Conservation (phyloP, 92 coral and sea anemone species). For the Muricea muricata region DNA sequence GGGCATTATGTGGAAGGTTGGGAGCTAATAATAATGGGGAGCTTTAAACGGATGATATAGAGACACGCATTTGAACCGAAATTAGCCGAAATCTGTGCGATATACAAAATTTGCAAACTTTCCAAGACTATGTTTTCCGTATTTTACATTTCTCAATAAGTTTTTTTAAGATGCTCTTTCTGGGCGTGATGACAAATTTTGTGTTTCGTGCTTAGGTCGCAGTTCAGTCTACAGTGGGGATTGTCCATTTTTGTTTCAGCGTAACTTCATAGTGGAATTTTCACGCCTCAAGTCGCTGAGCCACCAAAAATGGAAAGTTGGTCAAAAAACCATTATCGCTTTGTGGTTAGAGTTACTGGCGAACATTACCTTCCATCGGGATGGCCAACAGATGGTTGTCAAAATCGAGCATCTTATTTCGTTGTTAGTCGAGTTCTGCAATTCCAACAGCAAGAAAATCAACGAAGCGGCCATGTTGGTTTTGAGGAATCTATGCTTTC, state of each 20-base stretch:
- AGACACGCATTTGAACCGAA: too few relatives aligned
- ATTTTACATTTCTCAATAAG: too few relatives aligned
- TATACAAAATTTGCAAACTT: too few relatives aligned
- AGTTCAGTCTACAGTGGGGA: too few relatives aligned
- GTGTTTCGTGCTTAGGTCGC: too few relatives aligned
- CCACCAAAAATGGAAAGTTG: slow-evolving; percentile 69
- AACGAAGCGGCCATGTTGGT: slow-evolving; percentile 84
- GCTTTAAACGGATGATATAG: too few relatives aligned
- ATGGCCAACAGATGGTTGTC: slow-evolving; percentile 91
- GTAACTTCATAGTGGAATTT: slow-evolving; percentile 86
- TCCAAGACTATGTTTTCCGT: too few relatives aligned
- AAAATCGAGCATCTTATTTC: slow-evolving; percentile 73
- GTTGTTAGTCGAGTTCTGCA: slow-evolving; percentile 75
- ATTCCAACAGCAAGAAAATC: slow-evolving; percentile 57
- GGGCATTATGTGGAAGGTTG: slow-evolving; percentile 94
- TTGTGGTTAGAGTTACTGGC: slow-evolving; percentile 85
- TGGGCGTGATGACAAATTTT: too few relatives aligned
- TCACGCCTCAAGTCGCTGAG: slow-evolving; percentile 80
- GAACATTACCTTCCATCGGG: slow-evolving; percentile 84
- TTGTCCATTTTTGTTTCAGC: slow-evolving; percentile 54
- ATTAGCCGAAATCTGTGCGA: too few relatives aligned
- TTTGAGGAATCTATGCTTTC: slow-evolving; percentile 90
- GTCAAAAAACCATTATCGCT: slow-evolving; percentile 66
- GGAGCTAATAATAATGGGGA: not conserved
- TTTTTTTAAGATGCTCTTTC: too few relatives aligned